phyloP scores from a whole-genome alignment of 2,888 invertebrate genomes.

The Baronia brevicornis region DNA sequence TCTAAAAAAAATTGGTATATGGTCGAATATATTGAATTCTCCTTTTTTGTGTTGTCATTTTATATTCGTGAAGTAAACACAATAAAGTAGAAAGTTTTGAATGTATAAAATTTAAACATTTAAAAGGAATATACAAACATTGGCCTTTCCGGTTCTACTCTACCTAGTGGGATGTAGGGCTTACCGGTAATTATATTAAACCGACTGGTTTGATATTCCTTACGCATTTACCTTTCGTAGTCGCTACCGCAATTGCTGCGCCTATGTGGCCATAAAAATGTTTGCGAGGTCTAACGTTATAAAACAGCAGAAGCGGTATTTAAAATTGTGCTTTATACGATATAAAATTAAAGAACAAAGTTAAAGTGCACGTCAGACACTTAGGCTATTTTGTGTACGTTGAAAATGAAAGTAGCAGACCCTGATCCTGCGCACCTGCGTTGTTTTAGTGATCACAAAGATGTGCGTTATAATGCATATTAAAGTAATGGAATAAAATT shows the following conservation, averaged over 20 bases:
- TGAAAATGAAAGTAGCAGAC: slow-evolving; percentile 21
- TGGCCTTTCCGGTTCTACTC: slow-evolving; percentile 1
- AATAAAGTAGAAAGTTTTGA: no score
- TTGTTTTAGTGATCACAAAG: slow-evolving; percentile 42
- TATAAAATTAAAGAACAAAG: slow-evolving; percentile 8
- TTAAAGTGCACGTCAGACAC: slow-evolving; percentile 3
- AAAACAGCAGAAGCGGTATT: slow-evolving; percentile 1
- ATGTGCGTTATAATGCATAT: slow-evolving; percentile 37
- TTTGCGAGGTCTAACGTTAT: slow-evolving; percentile 18
- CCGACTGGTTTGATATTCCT: slow-evolving; percentile 43
- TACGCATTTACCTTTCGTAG: slow-evolving; percentile 40
- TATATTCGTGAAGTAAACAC: no score
- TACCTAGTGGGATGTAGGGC: slow-evolving; percentile 3
- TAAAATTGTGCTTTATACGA: slow-evolving; percentile 6
- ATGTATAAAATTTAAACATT: slow-evolving; percentile 11
- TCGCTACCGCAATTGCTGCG: slow-evolving; percentile 42
- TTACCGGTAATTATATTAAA: slow-evolving; percentile 15
- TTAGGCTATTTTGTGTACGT: slow-evolving; percentile 23
- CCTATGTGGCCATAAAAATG: slow-evolving; percentile 36
- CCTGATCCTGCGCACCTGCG: slow-evolving; percentile 44
- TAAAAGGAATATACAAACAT: slow-evolving; percentile 9
- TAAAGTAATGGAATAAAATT: slow-evolving; percentile 34
- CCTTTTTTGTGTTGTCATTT: no score
- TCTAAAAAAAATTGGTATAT: no score
- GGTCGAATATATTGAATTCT: no score